phyloP scores from a whole-genome alignment of 2,113 vertebrate species.

The Syngnathus typhle region DNA sequence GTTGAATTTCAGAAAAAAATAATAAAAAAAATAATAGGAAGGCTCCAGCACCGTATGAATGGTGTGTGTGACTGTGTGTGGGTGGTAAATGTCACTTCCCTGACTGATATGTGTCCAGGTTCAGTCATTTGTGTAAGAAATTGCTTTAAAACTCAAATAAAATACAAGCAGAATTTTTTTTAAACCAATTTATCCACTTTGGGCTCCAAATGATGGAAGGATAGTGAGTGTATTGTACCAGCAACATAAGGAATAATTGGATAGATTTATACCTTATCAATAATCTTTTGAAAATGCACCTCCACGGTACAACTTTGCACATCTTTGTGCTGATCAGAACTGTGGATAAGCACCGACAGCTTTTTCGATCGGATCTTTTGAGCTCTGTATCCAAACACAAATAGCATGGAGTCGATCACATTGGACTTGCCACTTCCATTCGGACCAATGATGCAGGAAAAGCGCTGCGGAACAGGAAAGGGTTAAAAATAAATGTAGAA shows the following conservation, averaged over 20 bases:
- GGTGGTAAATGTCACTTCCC: conserved; percentile 35
- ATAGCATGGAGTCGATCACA: conserved; percentile 98
- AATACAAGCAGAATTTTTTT: conserved; percentile 11
- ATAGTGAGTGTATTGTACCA: conserved; percentile 3
- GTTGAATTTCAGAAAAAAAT: neutral
- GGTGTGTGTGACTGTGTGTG: conserved; percentile 21
- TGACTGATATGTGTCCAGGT: conserved; percentile 34
- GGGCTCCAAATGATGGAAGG: neutral
- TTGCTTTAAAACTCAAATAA: conserved; percentile 17
- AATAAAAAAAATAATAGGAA: conserved; percentile 28
- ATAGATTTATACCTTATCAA: conserved; percentile 82
- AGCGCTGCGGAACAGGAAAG: conserved; percentile 74
- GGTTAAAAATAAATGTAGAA: conserved; percentile 16
- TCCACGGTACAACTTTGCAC: conserved; percentile 93
- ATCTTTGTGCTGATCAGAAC: conserved; percentile 85
- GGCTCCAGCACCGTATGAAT: conserved; percentile 24
- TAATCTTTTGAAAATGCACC: conserved; percentile 97
- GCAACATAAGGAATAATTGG: conserved; percentile 1
- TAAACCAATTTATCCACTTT: neutral
- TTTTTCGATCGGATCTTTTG: conserved; percentile 99
- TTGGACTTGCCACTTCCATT: conserved; percentile 99
- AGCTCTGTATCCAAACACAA: conserved; percentile 97
- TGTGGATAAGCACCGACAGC: conserved; percentile 92
- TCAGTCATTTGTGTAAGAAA: conserved; percentile 30
- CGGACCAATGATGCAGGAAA: conserved; percentile 96